Base-by-base conservation (phyloP, 2,113 vertebrate genomes). In the Taurulus bubalis region DNA sequence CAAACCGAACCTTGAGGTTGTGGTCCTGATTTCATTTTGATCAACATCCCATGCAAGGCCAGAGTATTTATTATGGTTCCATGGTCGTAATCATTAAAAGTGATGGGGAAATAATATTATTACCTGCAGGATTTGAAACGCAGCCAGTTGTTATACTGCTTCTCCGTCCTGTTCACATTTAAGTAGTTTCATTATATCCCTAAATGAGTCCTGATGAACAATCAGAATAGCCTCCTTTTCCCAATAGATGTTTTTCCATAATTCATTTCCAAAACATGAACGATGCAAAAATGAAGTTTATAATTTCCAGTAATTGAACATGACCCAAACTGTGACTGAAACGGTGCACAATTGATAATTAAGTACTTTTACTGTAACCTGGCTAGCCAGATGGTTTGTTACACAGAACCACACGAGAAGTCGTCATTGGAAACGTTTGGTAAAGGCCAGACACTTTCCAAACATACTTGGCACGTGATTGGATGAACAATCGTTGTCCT, bases 1-100 rank as follows among this genome's bases (percentile, higher is more conserved):
- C 51, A 85, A 86, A 87, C 87, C 65, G 74, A 89, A 88, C 83
- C 80, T 90, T 71, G 75, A 82, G 75, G 85, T 85, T 82, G 79
- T 79, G 70, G 85, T 85, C 55, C 85, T 94, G 89, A 92, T 95
- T 93, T 92, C 63, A 83, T 91, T 92, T 91, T 87, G 90, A 93
- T 93, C 83, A 86, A 79, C 82, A 82, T 87, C 80, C 56, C 83
- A 42, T 79, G 60, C 30, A 11, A 24, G 71, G 71, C 76, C 51
- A n/a, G 34, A 80, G 34, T 85, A 83, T 93, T 94, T 94, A 88
- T 90, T 94, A 86, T 93, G 87, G 80, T 93, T 90, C 83, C 85
- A 30, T 70, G 65, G 77, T 71, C 36, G 15, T 84, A 82, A 90
- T 92, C 84, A 85, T 88, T 88, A 89, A 86, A 80, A 58, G 63